Evolutionary conservation across 2,113 vertebrate genomes (phyloP).

Genomic region (Brachypodius melanocephalos): DNA sequence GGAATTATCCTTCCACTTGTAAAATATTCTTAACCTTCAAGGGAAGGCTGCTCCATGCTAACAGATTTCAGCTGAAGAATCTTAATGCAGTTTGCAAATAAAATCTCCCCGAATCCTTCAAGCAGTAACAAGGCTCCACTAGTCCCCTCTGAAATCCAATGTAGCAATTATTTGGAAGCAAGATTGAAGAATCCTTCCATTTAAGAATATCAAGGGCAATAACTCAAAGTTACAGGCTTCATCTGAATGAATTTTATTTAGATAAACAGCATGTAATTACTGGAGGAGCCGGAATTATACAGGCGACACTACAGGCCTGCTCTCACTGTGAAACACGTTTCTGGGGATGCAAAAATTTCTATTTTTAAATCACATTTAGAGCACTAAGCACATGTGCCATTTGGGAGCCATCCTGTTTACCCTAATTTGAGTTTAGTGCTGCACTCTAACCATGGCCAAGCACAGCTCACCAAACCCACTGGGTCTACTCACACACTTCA

Average conservation of each 20-base stretch:
- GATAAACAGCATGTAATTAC: constrained; percentile 9
- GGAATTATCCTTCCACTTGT: neutral
- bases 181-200: neutral
- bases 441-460: neutral
- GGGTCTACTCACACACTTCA: neutral
- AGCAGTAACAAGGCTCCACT: neutral
- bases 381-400: neutral
- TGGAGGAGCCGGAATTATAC: neutral
- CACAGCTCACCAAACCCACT: neutral
- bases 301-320: neutral
- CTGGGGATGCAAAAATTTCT: constrained; percentile 3
- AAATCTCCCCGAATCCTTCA: neutral
- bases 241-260: constrained; percentile 18
- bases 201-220: neutral
- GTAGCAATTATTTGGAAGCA: neutral
- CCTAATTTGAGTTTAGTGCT: neutral
- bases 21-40: neutral
- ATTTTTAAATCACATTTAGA: constrained; percentile 7
- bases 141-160: neutral
- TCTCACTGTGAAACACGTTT: neutral
- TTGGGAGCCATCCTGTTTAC: neutral
- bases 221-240: neutral
- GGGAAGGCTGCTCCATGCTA: neutral
- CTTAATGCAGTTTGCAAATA: constrained; percentile 13
- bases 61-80: neutral